phyloP scores from a whole-genome alignment of 2,113 vertebrate genomes.

The Heterochromis multidens region DNA sequence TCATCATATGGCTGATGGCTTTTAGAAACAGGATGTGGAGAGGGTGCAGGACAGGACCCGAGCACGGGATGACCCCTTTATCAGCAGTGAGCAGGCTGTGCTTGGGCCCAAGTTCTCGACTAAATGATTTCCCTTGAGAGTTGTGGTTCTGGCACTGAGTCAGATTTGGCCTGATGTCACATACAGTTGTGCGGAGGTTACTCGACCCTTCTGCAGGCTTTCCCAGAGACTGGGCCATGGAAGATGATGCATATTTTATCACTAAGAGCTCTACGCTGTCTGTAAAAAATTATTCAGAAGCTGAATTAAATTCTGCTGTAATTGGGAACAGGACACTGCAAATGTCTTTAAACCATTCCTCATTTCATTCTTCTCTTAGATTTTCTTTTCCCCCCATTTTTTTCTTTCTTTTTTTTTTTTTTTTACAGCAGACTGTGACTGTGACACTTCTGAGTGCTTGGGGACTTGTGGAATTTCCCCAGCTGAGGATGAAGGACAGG shows the following conservation, averaged over 20 bases:
- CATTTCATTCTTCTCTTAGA: neutral
- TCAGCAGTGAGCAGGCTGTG: conserved; percentile 66
- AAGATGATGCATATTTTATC: conserved; percentile 53
- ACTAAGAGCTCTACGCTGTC: conserved; percentile 8
- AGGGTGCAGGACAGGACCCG: conserved; percentile 45
- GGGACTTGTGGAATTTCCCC: conserved; percentile 8
- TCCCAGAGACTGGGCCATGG: conserved; percentile 7
- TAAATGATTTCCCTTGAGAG: conserved; percentile 75
- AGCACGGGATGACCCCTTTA: conserved; percentile 69
- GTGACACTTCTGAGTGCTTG: conserved; percentile 9
- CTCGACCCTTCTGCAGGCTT: conserved; percentile 32
- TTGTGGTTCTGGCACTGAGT: conserved; percentile 35
- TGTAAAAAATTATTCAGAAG: conserved; percentile 6
- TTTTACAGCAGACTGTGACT: neutral
- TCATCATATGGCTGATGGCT: conserved; percentile 58
- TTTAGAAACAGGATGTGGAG: conserved; percentile 42
- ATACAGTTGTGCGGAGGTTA: conserved; percentile 61
- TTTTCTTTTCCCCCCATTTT: neutral
- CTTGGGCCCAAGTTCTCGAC: conserved; percentile 58
- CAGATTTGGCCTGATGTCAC: conserved; percentile 51
- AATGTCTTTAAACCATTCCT: conserved; percentile 13
- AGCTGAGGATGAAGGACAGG: conserved; percentile 14
- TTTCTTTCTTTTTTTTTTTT: neutral
- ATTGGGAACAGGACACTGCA: conserved; percentile 31
- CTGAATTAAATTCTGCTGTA: conserved; percentile 49